These are phyloP conservation scores for Altica lythri DNA, from an alignment of 2,888 invertebrate species.

Conservation along the genomic window DNA sequence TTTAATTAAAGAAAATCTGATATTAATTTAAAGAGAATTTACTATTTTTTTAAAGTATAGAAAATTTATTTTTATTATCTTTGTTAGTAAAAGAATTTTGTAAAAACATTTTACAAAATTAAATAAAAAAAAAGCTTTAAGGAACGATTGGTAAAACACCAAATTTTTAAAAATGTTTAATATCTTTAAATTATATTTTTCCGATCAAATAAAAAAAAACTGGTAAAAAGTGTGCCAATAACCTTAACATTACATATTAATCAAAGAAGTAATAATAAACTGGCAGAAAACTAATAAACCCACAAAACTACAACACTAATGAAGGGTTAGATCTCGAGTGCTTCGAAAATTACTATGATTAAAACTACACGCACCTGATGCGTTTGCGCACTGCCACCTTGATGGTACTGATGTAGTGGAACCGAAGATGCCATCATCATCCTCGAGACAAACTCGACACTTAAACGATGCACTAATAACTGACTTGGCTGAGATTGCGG, in stretches of 20 bases:
- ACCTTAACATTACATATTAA: slow-evolving; percentile 9
- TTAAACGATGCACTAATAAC: slow-evolving; percentile 57
- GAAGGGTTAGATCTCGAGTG: slow-evolving; percentile 53
- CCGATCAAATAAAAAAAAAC: not conserved
- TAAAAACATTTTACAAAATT: no score
- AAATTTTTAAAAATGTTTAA: not conserved
- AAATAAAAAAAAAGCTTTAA: no score
- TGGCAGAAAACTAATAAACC: slow-evolving; percentile 3
- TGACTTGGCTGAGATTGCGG: slow-evolving; percentile 54
- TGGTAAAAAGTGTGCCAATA: slow-evolving; percentile 4
- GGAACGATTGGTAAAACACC: no score
- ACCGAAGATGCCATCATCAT: slow-evolving; percentile 53
- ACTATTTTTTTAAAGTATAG: no score
- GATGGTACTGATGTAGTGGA: slow-evolving; percentile 52
- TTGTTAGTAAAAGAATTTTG: no score
- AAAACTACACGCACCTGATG: slow-evolving; percentile 55
- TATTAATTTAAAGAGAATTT: no score
- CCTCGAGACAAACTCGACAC: slow-evolving; percentile 42
- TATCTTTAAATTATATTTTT: not conserved
- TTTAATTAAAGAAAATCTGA: no score
- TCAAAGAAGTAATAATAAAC: slow-evolving; percentile 17
- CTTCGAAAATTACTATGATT: slow-evolving; percentile 53
- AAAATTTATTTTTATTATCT: no score
- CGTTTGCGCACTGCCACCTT: slow-evolving; percentile 53
- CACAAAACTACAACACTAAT: slow-evolving; percentile 45